These are phyloP conservation scores for Aleiodes testaceus DNA, from an alignment of 2,888 invertebrate genomes.

Conservation along the genomic window DNA sequence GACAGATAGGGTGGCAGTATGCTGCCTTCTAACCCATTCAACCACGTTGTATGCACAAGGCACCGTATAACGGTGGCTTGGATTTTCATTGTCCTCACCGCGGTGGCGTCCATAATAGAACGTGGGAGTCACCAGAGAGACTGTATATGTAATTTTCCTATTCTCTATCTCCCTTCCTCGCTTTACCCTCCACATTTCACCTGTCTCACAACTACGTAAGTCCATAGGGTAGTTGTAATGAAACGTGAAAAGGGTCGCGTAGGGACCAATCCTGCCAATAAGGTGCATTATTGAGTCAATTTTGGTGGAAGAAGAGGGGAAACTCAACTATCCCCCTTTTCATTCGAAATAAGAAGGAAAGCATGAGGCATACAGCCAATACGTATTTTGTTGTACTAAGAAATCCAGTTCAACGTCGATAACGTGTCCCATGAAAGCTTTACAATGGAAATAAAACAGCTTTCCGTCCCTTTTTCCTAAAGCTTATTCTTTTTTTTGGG, in stretches of 20 bases:
- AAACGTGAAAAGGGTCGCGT: conserved; percentile 45
- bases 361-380: background rate
- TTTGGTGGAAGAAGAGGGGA: background rate
- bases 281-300: conserved; percentile 40
- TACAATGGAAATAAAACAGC: conserved; percentile 17
- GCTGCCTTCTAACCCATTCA: conserved; percentile 50
- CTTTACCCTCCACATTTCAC: conserved; percentile 11
- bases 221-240: conserved; percentile 39
- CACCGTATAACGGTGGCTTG: conserved; percentile 49
- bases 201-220: conserved; percentile 22
- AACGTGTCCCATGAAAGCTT: conserved; percentile 16
- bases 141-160: conserved; percentile 14
- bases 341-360: conserved; percentile 10
- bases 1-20: conserved; percentile 48
- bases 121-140: conserved; percentile 31
- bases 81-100: conserved; percentile 48
- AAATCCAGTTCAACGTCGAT: conserved; percentile 3
- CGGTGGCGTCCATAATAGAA: conserved; percentile 31
- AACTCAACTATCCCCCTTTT: background rate
- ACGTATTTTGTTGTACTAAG: background rate
- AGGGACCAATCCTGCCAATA: conserved; percentile 45
- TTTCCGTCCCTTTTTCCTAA: background rate
- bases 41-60: conserved; percentile 57
- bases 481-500: background rate
- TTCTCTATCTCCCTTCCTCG: conserved; percentile 23